phyloP scores from a whole-genome alignment of 2,888 invertebrate species.

The Leistus spinibarbis region DNA sequence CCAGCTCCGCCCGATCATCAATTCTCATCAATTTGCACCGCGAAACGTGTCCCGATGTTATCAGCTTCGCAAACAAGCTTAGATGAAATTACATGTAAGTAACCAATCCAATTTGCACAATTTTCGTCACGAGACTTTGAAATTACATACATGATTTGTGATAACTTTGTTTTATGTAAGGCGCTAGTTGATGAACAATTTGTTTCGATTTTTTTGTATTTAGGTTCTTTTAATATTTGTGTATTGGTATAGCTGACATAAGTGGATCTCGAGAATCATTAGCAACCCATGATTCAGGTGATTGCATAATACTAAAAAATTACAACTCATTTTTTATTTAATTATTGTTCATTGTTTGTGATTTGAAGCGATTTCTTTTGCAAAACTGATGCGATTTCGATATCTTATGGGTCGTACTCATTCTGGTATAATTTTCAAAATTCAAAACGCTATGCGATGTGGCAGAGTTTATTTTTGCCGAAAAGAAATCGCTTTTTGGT shows the following conservation, averaged over 20 bases:
- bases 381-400: too few relatives aligned
- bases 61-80: constrained; percentile 68
- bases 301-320: constrained; percentile 43
- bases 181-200: background rate
- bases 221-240: constrained; percentile 39
- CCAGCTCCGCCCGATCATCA: constrained; percentile 81
- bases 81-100: constrained; percentile 70
- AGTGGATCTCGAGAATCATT: constrained; percentile 82
- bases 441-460: too few relatives aligned
- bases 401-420: too few relatives aligned
- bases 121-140: constrained; percentile 1
- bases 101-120: background rate
- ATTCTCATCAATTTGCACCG: constrained; percentile 57
- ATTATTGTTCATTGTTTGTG: constrained; percentile 21
- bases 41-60: constrained; percentile 58
- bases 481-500: too few relatives aligned
- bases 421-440: too few relatives aligned
- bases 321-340: constrained; percentile 12
- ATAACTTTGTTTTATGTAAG: constrained; percentile 4
- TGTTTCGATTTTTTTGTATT: constrained; percentile 27
- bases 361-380: too few relatives aligned
- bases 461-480: too few relatives aligned
- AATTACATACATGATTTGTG: constrained; percentile 8
- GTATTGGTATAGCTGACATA: constrained; percentile 66
- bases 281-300: constrained; percentile 83